phyloP scores from a whole-genome alignment of 2,888 invertebrate species.

The Dolichomitus sp. region DNA sequence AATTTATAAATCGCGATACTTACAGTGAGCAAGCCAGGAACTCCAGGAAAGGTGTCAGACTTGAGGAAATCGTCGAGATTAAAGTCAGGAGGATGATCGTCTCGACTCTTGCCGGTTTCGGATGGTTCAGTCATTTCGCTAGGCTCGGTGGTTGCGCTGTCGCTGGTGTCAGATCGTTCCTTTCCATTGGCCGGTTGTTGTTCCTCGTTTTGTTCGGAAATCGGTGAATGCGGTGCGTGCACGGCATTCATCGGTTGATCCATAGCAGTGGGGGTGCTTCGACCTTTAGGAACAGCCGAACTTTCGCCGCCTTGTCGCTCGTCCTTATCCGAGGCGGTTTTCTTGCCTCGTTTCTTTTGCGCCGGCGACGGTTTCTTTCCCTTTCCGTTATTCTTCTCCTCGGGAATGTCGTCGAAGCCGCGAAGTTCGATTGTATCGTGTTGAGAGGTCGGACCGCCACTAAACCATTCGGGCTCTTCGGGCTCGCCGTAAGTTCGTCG shows the following conservation, averaged over 20 bases:
- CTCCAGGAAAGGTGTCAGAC: constrained; percentile 92
- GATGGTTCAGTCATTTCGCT: constrained; percentile 74
- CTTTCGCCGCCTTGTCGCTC: constrained; percentile 73
- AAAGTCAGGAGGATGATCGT: constrained; percentile 87
- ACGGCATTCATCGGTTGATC: constrained; percentile 79
- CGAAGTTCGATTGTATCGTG: constrained; percentile 97
- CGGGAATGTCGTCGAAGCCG: constrained; percentile 94
- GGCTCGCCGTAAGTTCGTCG: constrained; percentile 88
- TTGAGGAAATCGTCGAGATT: constrained; percentile 96
- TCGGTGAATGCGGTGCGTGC: constrained; percentile 83
- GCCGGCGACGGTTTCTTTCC: constrained; percentile 85
- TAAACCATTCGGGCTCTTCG: constrained; percentile 97
- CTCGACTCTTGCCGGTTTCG: constrained; percentile 73
- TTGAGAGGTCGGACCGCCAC: constrained; percentile 96
- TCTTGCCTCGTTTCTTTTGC: constrained; percentile 86
- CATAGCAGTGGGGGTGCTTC: constrained; percentile 84
- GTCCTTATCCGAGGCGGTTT: constrained; percentile 84
- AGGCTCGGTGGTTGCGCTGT: constrained; percentile 71
- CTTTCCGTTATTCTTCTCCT: constrained; percentile 79
- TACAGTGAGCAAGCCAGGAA: constrained; percentile 91
- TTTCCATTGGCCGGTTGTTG: constrained; percentile 65
- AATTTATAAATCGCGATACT: too few species aligned
- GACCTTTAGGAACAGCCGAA: constrained; percentile 80
- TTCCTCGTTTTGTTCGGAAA: constrained; percentile 80
- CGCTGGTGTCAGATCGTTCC: constrained; percentile 70